These are phyloP conservation scores for Clarias platycephalus DNA, from an alignment of 2,797 vertebrate genomes.

Conservation along the genomic window DNA sequence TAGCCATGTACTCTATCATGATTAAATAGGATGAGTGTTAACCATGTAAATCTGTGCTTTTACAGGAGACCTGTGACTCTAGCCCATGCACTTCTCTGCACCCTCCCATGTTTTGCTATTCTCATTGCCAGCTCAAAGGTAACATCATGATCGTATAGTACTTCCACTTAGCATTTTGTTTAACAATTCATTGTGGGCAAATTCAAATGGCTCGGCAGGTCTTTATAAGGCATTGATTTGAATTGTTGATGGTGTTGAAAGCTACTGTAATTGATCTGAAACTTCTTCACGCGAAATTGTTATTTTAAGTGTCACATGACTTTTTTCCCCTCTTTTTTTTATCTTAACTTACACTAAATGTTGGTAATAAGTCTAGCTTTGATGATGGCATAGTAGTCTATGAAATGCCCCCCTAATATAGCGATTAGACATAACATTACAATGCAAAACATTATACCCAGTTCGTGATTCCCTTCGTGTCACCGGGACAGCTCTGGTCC, in stretches of 20 bases:
- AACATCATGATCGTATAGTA: constrained; percentile 42
- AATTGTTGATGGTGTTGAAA: neutral
- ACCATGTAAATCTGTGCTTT: constrained; percentile 41
- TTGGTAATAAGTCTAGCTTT: neutral
- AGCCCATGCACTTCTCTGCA: constrained; percentile 74
- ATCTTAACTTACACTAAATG: no score
- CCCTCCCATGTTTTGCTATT: constrained; percentile 80
- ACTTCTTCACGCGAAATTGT: neutral
- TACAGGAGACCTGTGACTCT: constrained; percentile 78
- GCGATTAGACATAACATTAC: no score
- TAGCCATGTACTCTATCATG: neutral
- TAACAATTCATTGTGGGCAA: neutral
- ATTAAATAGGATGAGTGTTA: neutral
- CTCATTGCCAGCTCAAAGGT: constrained; percentile 80
- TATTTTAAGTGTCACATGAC: neutral
- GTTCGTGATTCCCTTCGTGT: no score
- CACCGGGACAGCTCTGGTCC: no score
- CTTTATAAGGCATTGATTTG: neutral
- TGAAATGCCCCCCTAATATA: no score
- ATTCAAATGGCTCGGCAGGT: neutral
- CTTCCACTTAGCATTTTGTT: neutral
- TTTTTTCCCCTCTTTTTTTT: neutral
- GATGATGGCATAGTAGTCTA: neutral
- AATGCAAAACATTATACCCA: no score
- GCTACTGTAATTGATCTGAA: neutral